Conservation (phyloP, 1,140 invertebrate genomes). For the Atta colombica region DNA sequence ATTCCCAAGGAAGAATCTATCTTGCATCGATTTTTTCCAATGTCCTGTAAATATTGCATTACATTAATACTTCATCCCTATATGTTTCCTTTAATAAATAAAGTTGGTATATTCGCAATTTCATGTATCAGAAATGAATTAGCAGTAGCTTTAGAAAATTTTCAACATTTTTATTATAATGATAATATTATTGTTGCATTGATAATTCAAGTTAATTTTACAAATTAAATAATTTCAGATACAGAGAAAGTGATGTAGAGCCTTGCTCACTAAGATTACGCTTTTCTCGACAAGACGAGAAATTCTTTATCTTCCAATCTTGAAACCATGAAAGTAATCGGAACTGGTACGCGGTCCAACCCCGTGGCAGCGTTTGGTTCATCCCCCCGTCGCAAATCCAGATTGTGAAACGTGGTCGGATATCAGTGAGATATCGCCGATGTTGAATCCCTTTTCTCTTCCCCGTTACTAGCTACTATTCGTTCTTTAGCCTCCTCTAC, state of each 20-base stretch:
- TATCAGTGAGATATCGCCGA: constrained; percentile 59
- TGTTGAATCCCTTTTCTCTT: constrained; percentile 33
- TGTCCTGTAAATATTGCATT: constrained; percentile 1
- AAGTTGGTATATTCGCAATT: neutral
- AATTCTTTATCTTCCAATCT: neutral
- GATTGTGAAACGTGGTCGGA: constrained; percentile 41
- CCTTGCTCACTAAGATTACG: neutral
- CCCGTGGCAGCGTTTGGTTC: neutral
- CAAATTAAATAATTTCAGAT: neutral
- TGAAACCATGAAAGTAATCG: constrained; percentile 2
- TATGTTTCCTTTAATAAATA: neutral
- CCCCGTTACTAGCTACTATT: constrained; percentile 21
- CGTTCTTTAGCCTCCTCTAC: neutral
- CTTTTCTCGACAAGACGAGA: neutral
- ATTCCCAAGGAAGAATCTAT: constrained; percentile 8
- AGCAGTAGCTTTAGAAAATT: neutral
- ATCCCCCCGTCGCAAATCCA: constrained; percentile 26
- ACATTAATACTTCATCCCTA: neutral
- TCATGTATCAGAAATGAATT: neutral
- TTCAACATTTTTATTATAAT: neutral
- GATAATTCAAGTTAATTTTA: neutral
- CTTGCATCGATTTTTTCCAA: neutral
- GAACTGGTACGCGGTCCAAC: neutral
- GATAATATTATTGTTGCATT: neutral
- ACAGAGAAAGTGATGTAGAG: neutral